Evolutionary conservation across 1,140 invertebrate species (phyloP).

Genomic region (Reticulitermes speratus): DNA sequence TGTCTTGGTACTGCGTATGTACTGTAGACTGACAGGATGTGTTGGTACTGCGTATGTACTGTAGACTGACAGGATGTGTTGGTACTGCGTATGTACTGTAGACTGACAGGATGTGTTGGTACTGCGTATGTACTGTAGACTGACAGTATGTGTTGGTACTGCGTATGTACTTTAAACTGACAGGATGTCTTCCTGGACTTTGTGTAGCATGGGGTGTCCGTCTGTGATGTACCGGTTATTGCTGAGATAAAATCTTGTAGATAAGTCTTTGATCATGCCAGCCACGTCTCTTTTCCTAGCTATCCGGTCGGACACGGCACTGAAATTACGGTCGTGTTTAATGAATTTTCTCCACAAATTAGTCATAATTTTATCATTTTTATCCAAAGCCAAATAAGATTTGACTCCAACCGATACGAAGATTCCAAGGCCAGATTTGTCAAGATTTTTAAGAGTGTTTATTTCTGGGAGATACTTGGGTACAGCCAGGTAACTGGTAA

Average conservation of each 20-base stretch:
- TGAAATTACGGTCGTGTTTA: background rate
- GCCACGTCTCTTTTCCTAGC: background rate
- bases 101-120: too few species aligned
- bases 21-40: too few species aligned
- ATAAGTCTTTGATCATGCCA: background rate
- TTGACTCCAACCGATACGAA: slow-evolving; percentile 39
- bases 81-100: too few species aligned
- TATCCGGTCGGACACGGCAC: background rate
- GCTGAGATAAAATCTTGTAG: background rate
- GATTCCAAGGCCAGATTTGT: slow-evolving; percentile 43
- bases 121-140: too few species aligned
- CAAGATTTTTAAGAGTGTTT: slow-evolving; percentile 44
- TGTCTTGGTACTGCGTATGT: too few species aligned
- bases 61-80: too few species aligned
- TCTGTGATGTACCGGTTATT: slow-evolving; percentile 34
- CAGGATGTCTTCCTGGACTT: too few species aligned
- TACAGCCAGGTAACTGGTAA: slow-evolving; percentile 43
- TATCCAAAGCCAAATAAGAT: slow-evolving; percentile 40
- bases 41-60: too few species aligned
- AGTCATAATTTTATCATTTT: background rate
- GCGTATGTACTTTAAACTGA: too few species aligned
- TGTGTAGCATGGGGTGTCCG: slow-evolving; percentile 42
- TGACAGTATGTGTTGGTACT: too few species aligned
- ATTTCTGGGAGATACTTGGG: slow-evolving; percentile 46
- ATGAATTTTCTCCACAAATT: background rate